Conservation (phyloP, 1,140 invertebrate species). For the Psilanteris sp. region DNA sequence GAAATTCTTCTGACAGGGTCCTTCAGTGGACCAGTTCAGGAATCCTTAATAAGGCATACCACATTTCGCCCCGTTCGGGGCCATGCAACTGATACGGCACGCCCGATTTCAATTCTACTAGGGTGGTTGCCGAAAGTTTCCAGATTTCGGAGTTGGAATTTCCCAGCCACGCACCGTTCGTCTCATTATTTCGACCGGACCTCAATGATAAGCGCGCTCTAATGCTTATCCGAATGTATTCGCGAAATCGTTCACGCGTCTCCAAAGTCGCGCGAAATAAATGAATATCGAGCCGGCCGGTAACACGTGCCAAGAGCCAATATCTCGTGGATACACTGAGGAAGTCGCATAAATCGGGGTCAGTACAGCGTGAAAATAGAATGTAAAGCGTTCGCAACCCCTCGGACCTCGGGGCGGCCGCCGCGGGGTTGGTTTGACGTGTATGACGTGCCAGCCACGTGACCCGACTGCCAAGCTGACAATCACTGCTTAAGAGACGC, state of each 20-base stretch:
- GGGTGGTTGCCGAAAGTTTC: no score
- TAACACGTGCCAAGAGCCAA: conserved; percentile 73
- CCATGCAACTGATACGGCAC: no score
- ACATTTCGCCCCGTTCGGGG: no score
- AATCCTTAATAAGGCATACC: no score
- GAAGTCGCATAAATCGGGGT: conserved; percentile 77
- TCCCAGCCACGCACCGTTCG: no score
- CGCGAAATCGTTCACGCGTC: conserved; percentile 3
- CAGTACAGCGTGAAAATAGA: conserved; percentile 80
- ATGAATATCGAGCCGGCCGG: conserved; percentile 68
- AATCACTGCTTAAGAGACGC: conserved; percentile 78
- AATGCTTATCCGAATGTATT: conserved; percentile 10
- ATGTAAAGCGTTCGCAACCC: conserved; percentile 75
- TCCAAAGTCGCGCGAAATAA: conserved; percentile 58
- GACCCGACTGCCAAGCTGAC: conserved; percentile 76
- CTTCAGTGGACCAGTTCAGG: no score
- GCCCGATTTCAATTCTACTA: no score
- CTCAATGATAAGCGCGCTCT: no score
- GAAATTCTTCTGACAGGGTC: no score
- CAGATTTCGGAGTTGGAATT: no score
- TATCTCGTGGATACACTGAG: conserved; percentile 75
- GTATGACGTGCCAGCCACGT: conserved; percentile 79
- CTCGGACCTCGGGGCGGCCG: conserved; percentile 62
- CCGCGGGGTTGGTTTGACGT: conserved; percentile 75
- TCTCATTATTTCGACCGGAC: no score